phyloP scores from a whole-genome alignment of 2,113 vertebrate genomes.

The Struthio camelus region DNA sequence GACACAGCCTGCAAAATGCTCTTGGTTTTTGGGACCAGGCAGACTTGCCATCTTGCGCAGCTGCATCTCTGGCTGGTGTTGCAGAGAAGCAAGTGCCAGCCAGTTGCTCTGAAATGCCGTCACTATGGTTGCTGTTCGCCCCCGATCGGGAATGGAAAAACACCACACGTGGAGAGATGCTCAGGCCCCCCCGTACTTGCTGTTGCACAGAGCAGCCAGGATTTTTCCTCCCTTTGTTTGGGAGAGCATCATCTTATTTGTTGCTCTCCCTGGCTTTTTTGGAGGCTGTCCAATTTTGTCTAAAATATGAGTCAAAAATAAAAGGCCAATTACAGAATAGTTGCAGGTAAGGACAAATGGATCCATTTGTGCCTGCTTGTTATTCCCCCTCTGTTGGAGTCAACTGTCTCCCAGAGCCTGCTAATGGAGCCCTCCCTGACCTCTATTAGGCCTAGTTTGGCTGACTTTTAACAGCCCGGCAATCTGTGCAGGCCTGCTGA shows the following conservation, averaged over 20 bases:
- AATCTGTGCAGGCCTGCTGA: too few species aligned
- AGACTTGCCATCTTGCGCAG: fast-evolving
- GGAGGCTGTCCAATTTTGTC: background rate
- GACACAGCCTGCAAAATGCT: background rate
- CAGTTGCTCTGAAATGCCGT: background rate
- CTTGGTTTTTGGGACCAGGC: background rate
- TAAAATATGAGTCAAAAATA: background rate
- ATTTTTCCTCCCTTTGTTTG: too few species aligned
- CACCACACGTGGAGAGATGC: too few species aligned
- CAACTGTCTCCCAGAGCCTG: background rate
- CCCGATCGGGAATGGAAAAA: too few species aligned
- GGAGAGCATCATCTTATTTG: too few species aligned
- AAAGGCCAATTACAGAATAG: background rate
- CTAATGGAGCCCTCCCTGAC: background rate
- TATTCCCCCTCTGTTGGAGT: background rate
- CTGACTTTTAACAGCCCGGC: background rate
- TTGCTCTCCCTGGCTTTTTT: too few species aligned
- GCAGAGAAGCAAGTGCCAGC: background rate
- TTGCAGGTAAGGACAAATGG: background rate
- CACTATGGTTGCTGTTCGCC: too few species aligned
- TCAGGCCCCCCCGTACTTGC: too few species aligned
- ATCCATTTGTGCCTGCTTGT: fast-evolving
- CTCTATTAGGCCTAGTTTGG: background rate
- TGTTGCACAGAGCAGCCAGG: too few species aligned
- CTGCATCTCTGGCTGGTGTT: background rate